Percentiles rank a stretch among this genome's conserved stretches.
phyloP scores from a whole-genome alignment of 1,140 invertebrate species.

The Muscidifurax raptorellus region DNA sequence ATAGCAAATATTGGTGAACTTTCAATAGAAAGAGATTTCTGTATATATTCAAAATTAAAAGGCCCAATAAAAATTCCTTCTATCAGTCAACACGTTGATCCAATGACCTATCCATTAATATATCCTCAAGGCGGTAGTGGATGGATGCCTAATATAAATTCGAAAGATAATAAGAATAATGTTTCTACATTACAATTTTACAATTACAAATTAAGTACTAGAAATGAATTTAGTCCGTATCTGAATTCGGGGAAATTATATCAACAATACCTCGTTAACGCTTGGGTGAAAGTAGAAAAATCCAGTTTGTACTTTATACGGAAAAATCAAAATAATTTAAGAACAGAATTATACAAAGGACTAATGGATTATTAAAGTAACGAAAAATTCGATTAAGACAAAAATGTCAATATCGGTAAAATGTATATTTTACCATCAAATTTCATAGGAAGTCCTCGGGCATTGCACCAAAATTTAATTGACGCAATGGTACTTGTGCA shows the following conservation, averaged over 20 bases:
- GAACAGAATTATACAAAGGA: constrained; percentile 34
- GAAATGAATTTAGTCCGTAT: constrained; percentile 44
- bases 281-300: constrained; percentile 45
- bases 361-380: constrained; percentile 43
- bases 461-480: constrained; percentile 23
- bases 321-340: constrained; percentile 40
- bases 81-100: no score
- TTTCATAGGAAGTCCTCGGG: constrained; percentile 32
- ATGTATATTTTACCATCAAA: constrained; percentile 39
- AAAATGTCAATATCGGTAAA: no score
- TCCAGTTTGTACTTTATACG: constrained; percentile 42
- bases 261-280: constrained; percentile 50
- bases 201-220: constrained; percentile 39
- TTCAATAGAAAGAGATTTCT: not conserved
- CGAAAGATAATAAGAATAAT: constrained; percentile 6
- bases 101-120: no score
- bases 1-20: not conserved
- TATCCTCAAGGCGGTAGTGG: no score
- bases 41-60: not conserved
- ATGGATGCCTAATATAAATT: no score
- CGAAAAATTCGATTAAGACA: no score
- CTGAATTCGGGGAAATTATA: constrained; percentile 38
- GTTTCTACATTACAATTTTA: constrained; percentile 47
- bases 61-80: constrained; percentile 4
- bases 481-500: constrained; percentile 25